phyloP scores from a whole-genome alignment of 2,113 vertebrate species.

The Varanus salvator region DNA sequence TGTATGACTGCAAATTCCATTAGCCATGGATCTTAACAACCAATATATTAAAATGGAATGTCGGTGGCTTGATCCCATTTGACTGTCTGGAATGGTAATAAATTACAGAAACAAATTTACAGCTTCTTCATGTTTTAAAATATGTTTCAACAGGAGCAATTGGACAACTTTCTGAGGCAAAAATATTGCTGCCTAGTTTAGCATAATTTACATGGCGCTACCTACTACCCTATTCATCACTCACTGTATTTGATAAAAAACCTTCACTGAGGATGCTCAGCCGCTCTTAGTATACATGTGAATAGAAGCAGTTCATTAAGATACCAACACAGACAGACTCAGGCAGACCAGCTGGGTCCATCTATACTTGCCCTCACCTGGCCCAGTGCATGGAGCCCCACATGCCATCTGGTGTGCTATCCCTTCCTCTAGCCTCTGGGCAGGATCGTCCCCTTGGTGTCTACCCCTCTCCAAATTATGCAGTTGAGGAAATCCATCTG shows the following conservation, averaged over 20 bases:
- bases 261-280: not conserved
- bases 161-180: conserved; percentile 44
- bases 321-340: not conserved
- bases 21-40: conserved; percentile 56
- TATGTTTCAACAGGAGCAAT: conserved; percentile 39
- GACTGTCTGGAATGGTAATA: conserved; percentile 54
- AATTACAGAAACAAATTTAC: conserved; percentile 61
- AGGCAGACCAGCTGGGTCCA: too few relatives aligned
- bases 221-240: not conserved
- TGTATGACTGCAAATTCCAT: conserved; percentile 66
- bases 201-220: conserved; percentile 48
- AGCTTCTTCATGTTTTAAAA: conserved; percentile 50
- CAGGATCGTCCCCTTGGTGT: not conserved
- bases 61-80: conserved; percentile 65
- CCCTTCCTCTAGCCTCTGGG: not conserved
- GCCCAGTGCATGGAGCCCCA: not conserved
- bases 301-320: not conserved
- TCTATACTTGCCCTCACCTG: too few relatives aligned
- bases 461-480: too few relatives aligned
- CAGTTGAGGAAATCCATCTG: too few relatives aligned
- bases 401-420: not conserved
- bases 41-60: conserved; percentile 54
- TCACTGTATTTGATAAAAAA: not conserved
- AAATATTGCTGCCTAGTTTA: conserved; percentile 65
- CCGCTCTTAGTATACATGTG: not conserved